A percentile compares a stretch with the other conserved stretches of the same genome.
These are phyloP conservation scores for Drosophila histrio DNA, from an alignment of 2,888 invertebrate genomes.

Conservation along the genomic window DNA sequence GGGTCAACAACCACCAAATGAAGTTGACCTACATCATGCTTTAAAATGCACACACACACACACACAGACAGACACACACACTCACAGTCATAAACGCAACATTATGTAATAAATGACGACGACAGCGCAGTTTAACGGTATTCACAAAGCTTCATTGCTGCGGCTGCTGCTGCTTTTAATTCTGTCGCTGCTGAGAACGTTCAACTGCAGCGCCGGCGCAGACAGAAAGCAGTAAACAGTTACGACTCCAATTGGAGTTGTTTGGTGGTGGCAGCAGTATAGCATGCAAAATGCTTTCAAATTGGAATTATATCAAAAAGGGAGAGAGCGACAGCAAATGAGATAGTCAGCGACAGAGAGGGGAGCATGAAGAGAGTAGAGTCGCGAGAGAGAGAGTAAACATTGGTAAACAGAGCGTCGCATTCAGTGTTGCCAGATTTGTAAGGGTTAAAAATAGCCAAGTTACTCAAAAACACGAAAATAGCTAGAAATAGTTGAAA, in stretches of 20 bases:
- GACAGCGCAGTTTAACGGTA: slow-evolving; percentile 63
- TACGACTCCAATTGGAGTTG: slow-evolving; percentile 69
- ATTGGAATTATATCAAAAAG: slow-evolving; percentile 20
- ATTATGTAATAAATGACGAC: slow-evolving; percentile 67
- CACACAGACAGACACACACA: slow-evolving; percentile 22
- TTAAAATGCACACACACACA: slow-evolving; percentile 65
- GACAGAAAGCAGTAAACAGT: slow-evolving; percentile 30
- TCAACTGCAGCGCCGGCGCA: slow-evolving; percentile 69
- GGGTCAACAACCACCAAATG: slow-evolving; percentile 77
- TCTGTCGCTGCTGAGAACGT: slow-evolving; percentile 22
- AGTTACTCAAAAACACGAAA: too few species aligned
- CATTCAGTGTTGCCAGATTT: too few species aligned
- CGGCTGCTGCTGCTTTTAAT: slow-evolving; percentile 1
- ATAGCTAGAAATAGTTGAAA: too few species aligned
- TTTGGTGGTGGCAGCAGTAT: slow-evolving; percentile 40
- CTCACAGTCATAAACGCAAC: slow-evolving; percentile 16
- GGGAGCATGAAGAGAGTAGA: not conserved
- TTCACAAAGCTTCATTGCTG: slow-evolving; percentile 25
- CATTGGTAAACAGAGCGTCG: slow-evolving; percentile 53
- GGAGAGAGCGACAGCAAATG: not conserved
- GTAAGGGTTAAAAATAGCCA: too few species aligned
- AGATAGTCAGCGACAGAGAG: slow-evolving; percentile 3
- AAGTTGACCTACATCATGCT: slow-evolving; percentile 73
- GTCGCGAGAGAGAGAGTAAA: slow-evolving; percentile 1
- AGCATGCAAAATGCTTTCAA: slow-evolving; percentile 28